Base-by-base conservation (phyloP, 2,113 vertebrate genomes). In the Trematomus loennbergii region DNA sequence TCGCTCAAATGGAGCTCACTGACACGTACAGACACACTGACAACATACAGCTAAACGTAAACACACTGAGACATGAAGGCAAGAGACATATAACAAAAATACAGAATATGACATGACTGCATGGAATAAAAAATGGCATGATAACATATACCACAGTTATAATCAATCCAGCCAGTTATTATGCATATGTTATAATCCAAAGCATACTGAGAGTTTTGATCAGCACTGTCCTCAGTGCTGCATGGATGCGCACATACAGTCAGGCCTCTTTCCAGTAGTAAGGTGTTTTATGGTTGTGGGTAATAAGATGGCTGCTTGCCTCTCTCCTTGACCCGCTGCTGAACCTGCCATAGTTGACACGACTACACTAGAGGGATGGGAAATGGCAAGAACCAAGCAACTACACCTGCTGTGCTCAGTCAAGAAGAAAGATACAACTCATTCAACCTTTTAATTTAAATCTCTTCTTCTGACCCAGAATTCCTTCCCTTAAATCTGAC, bases 251-350 rank as follows among this genome's bases (percentile, higher is more conserved):
- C 81, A 77, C 72, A 68, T 33, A 29, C 82, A 73, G 79, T 72
- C 53, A 45, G 61, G 48, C 59, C 72, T 69, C 79, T 78, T 66
- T 77, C 64, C 62, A 46, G 69, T 62, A 75, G 20, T 43, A 54
- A 60, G 49, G 76, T 84, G 81, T 83, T 92, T 92, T 87, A 91
- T 88, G 75, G 78, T 76, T 60, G 78, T 72, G 57, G 54, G 70
- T 83, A 89, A 92, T 90, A 85, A 91, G 80, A 92, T 78, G 83
- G 82, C 85, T 79, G 83, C 82, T 73, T 75, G 72, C 80, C 77
- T 85, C 50, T 87, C 79, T 87, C 84, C 87, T 93, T 91, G 87
- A 92, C 91, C 93, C 8, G 17, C 70, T 72, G 69, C 66, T 91
- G 90, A 91, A 91, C 89, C 88, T 84, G 81, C 81, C 78, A 87